These are phyloP conservation scores for Dallia pectoralis DNA, from an alignment of 2,797 vertebrate genomes.

Conservation along the genomic window DNA sequence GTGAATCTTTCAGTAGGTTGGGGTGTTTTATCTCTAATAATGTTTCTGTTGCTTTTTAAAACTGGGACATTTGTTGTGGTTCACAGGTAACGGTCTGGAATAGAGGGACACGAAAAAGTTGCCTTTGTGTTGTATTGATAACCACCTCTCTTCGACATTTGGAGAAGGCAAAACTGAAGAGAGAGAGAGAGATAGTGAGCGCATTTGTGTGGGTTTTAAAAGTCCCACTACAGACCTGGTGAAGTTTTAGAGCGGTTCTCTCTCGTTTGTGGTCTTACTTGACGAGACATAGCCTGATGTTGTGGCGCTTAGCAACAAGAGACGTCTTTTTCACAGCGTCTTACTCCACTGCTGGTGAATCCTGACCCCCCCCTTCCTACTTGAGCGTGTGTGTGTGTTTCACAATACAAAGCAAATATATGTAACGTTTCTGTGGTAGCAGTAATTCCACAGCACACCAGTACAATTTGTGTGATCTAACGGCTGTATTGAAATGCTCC, in stretches of 20 bases:
- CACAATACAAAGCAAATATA: neutral
- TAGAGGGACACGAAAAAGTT: neutral
- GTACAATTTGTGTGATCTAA: neutral
- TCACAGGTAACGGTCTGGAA: no score
- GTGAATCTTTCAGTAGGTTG: neutral
- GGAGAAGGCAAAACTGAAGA: neutral
- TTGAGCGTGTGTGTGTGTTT: neutral
- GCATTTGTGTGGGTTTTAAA: neutral
- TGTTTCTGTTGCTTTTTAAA: no score
- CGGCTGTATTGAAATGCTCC: neutral
- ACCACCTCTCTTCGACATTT: neutral
- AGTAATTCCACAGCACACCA: neutral
- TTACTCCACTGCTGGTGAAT: slow-evolving; percentile 12
- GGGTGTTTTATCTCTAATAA: neutral
- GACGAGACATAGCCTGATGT: slow-evolving; percentile 35
- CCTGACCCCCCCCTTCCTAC: neutral
- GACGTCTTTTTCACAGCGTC: slow-evolving; percentile 16
- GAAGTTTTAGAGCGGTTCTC: slow-evolving; percentile 14
- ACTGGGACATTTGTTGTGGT: no score
- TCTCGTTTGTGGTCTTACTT: slow-evolving; percentile 19
- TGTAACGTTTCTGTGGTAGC: neutral
- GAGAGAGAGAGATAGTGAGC: neutral
- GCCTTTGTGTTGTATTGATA: no score
- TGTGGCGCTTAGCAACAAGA: slow-evolving; percentile 51
- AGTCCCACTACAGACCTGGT: slow-evolving; percentile 9